Base-by-base conservation (phyloP, 2,113 vertebrate genomes). In the Rhabdornis inornatus region DNA sequence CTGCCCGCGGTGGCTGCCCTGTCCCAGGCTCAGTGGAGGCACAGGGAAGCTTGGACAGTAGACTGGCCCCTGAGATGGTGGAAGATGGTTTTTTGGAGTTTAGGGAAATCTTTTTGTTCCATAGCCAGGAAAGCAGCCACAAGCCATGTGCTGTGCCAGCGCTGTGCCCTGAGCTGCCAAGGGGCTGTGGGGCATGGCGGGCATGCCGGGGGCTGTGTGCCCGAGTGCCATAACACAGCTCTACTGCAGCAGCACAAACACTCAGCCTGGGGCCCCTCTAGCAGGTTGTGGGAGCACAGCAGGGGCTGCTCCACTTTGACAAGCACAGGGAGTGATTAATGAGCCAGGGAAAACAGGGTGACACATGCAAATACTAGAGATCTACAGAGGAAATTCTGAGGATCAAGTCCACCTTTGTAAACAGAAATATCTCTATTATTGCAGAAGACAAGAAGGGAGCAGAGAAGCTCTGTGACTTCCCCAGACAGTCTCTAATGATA, bases 341-440 rank as follows among this genome's bases (percentile, higher is more conserved):
- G 93, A 97, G 95, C 90, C 96, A 90, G 90, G 79, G 86, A 96
- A 90, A 96, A 95, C 71, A 94, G 95, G 94, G 92, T 90, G 96
- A 97, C 94, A 95, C 96, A 96, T 96, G 95, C 86, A 96, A 93
- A 96, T 97, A 90, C 88, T 94, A 15, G 91, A 88, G 95, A 93
- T 96, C 95, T 95, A 19, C 92, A 86, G 83, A 95, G 94, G 88
- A 95, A 95, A 94, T 92, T 84, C 95, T 95, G 85, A 96, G 95
- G 92, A 96, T 96, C 95, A 96, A 95, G 94, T 94, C 85, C 90
- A 96, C 93, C 94, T 96, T 68, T 95, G 92, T 96, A 95, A 96
- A 96, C 88, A 96, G 96, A 96, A 97, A 96, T 95, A 94, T 95
- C 93, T 96, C 92, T 93, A 90, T 96, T 97, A 94, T 90, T 89